A percentile compares a stretch with the other conserved stretches of the same genome.
Evolutionary conservation across 1,140 invertebrate genomes (phyloP).

Genomic region (Polyergus mexicanus): DNA sequence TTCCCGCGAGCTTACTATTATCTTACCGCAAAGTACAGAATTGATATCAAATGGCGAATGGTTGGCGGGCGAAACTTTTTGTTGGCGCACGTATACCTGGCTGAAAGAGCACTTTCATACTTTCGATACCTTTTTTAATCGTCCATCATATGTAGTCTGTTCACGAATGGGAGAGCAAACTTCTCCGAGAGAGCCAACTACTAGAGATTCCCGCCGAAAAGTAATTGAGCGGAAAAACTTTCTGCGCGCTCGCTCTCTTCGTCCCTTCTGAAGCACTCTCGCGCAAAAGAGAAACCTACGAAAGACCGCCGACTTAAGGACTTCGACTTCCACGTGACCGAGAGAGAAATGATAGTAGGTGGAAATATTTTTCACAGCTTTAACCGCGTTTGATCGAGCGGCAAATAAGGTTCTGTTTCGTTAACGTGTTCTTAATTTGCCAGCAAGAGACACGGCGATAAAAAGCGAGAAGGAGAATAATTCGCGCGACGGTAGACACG

Average conservation of each 20-base stretch:
- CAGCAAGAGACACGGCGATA: constrained; percentile 8
- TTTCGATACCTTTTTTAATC: constrained; percentile 62
- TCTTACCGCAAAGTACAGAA: constrained; percentile 36
- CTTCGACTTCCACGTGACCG: constrained; percentile 32
- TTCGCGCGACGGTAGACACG: constrained; percentile 47
- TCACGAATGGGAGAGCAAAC: constrained; percentile 60
- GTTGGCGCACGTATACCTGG: constrained; percentile 45
- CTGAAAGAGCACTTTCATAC: constrained; percentile 59
- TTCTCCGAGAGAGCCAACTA: constrained; percentile 53
- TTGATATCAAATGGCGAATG: constrained; percentile 52
- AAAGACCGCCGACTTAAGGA: constrained; percentile 62
- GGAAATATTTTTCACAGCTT: constrained; percentile 53
- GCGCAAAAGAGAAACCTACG: constrained; percentile 54
- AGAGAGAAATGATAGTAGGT: constrained; percentile 44
- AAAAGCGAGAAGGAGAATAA: constrained; percentile 32
- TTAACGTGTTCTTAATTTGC: constrained; percentile 55
- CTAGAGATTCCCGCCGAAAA: constrained; percentile 59
- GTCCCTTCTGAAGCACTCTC: constrained; percentile 2
- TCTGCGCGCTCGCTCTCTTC: constrained; percentile 32
- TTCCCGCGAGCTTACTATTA: background rate
- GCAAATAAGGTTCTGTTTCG: constrained; percentile 39
- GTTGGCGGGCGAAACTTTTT: constrained; percentile 30
- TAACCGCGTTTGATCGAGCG: constrained; percentile 35
- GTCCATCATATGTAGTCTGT: constrained; percentile 62
- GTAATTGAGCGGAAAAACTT: constrained; percentile 65